Base-by-base conservation (phyloP, 2,113 vertebrate species). In the Ctenodactylus gundi region DNA sequence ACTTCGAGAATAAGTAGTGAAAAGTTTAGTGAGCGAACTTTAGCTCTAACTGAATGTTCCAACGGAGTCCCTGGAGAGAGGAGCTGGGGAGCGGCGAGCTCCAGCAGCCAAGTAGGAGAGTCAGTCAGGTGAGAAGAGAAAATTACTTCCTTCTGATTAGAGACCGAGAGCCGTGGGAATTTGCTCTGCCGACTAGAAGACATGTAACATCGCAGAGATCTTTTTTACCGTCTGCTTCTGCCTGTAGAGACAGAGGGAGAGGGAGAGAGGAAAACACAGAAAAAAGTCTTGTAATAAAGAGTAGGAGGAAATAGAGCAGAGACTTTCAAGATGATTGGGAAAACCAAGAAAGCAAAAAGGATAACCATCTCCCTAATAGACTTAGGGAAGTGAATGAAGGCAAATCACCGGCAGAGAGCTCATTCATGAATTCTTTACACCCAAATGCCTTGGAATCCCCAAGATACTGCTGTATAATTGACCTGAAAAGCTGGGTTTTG, bases 61-160 rank as follows among this genome's bases (percentile, higher is more conserved):
- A 67, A 7, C 75, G 57, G 41, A 80, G 57, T 58, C 36, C 81
- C 89, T 94, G 23, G 65, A 86, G 70, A 58, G 51, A 93, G 57
- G 85, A 46, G 14, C 6, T 58, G 49, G 46, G 62, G 41, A 92
- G 49, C 68, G 86, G 51, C 93, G 29, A 68, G 75, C 57, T 75
- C 31, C 25, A 53, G 68, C 77, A 88, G 70, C 75, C 93, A 95
- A 81, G 65, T 8, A 85, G 80, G 85, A 81, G 53, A 94, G 64
- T 75, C 93, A 95, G 64, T 88, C 93, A 94, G 89, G 83, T 95
- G 85, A 90, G 94, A 95, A 96, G 34, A 83, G 67, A 60, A 93
- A 94, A 97, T 96, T 86, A 70, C 85, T 95, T 96, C 75, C 65
- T 91, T 89, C 80, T 95, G 93, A 95, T 95, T 96, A 95, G 93